Conservation (phyloP, 2,797 vertebrate species). For the Cynopterus sphinx region DNA sequence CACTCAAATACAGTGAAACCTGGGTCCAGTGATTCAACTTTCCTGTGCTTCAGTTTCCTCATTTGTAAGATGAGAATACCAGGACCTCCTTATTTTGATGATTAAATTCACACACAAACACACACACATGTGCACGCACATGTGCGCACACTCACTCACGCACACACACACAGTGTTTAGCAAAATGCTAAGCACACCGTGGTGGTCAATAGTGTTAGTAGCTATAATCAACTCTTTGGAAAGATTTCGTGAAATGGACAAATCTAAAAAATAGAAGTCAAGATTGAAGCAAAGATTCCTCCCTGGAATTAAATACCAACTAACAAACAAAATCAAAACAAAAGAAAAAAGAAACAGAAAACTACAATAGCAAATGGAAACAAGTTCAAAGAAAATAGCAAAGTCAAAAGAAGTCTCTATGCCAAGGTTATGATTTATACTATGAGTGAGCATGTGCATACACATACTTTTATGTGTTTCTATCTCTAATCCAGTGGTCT, state of each 20-base stretch:
- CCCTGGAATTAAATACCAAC: conserved; percentile 24
- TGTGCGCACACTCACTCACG: background rate
- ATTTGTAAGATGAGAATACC: background rate
- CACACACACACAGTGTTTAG: background rate
- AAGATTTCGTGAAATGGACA: conserved; percentile 31
- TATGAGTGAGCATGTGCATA: background rate
- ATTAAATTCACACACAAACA: background rate
- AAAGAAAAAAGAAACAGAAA: background rate
- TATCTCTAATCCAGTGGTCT: background rate
- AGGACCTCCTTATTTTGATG: background rate
- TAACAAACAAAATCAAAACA: background rate
- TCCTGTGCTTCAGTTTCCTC: background rate
- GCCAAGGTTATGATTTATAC: background rate
- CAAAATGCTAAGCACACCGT: background rate
- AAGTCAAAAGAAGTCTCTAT: background rate
- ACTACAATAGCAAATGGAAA: background rate
- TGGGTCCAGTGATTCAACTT: too few relatives aligned
- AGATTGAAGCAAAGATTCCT: background rate
- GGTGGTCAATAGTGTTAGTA: background rate
- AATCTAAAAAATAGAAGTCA: background rate
- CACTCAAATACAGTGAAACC: background rate
- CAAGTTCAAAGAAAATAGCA: background rate
- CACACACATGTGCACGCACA: too few relatives aligned
- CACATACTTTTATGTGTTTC: background rate
- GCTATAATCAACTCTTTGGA: background rate